Conservation (phyloP, 2,888 invertebrate species). For the Andrena marginata region DNA sequence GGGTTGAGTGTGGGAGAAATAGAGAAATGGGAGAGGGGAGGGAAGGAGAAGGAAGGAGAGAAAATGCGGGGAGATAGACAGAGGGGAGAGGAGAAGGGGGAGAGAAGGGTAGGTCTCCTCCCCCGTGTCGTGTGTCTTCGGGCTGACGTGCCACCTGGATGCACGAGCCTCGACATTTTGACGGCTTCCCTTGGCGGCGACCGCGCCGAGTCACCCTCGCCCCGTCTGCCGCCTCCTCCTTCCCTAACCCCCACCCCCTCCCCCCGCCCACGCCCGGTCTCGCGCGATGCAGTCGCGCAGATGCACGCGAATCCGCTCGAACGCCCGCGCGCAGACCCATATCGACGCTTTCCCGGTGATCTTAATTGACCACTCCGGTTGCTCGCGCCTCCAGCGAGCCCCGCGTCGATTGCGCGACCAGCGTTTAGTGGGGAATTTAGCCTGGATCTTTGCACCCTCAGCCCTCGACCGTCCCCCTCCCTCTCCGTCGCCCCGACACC, state of each 20-base stretch:
- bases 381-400: slow-evolving; percentile 44
- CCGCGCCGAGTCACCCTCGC: slow-evolving; percentile 38
- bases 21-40: no score
- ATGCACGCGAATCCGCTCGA: slow-evolving; percentile 69
- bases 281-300: slow-evolving; percentile 67
- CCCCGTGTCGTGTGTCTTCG: slow-evolving; percentile 56
- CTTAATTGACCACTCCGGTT: slow-evolving; percentile 75
- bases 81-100: background rate
- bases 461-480: background rate
- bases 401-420: slow-evolving; percentile 62
- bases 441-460: slow-evolving; percentile 47
- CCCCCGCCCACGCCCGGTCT: slow-evolving; percentile 50
- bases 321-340: slow-evolving; percentile 67
- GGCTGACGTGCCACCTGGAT: slow-evolving; percentile 61
- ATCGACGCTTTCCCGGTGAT: slow-evolving; percentile 70
- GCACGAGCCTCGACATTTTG: slow-evolving; percentile 71
- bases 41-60: slow-evolving; percentile 8
- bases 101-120: slow-evolving; percentile 6
- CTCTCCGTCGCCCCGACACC: background rate
- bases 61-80: background rate
- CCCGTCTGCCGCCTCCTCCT: slow-evolving; percentile 23
- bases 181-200: slow-evolving; percentile 74
- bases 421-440: slow-evolving; percentile 47
- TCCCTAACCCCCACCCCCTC: slow-evolving; percentile 38
- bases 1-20: no score